Evolutionary conservation across 2,797 vertebrate genomes (phyloP), one percentile per base, ranked within the genome.

Genomic region (Taeniopygia guttata): DNA sequence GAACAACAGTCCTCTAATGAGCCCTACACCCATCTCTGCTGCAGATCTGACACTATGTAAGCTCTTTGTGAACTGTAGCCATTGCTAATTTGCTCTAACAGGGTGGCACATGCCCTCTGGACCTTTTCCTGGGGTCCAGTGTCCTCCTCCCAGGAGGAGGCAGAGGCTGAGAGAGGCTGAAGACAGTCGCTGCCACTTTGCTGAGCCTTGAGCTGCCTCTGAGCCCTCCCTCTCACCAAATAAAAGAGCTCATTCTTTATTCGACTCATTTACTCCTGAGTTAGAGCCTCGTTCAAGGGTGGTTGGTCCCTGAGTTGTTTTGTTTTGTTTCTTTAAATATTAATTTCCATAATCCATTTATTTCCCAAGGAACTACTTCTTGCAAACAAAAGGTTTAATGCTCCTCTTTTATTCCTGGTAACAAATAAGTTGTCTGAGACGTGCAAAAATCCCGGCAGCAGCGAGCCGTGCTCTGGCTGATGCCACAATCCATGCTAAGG

Each of bases 301-400:
- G 92, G 88, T 62, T 90, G 93, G 77, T 95, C 77, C 88, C 87
- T 2, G 42, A 80, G 80, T 96, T 91, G 93, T 91, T 80, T 91
- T 94, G 92, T 90, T 94, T 95, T 89, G 84, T 96, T 91, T 75
- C 91, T 95, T 96, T 93, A 95, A 96, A 96, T 95, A 94, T 89
- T 93, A 94, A 96, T 96, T 91, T 93, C 90, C 91, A 77, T 96
- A 95, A 93, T 94, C 80, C 94, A 89, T 95, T 89, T 94, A 86
- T 97, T 96, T 96, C 85, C 89, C 92, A 83, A 76, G 92, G 93
- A 95, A 89, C 58, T 84, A 89, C 92, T 96, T 92, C 94, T 90
- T 20, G 62, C 86, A 68, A 92, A 89, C 93, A 94, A 89, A 95
- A 64, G 84, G 80, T 92, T 93, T 94, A 93, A 94, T 25, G 46